Evolutionary conservation across 1,140 invertebrate genomes (phyloP).

Genomic region (Mycetomoellerius zeteki): DNA sequence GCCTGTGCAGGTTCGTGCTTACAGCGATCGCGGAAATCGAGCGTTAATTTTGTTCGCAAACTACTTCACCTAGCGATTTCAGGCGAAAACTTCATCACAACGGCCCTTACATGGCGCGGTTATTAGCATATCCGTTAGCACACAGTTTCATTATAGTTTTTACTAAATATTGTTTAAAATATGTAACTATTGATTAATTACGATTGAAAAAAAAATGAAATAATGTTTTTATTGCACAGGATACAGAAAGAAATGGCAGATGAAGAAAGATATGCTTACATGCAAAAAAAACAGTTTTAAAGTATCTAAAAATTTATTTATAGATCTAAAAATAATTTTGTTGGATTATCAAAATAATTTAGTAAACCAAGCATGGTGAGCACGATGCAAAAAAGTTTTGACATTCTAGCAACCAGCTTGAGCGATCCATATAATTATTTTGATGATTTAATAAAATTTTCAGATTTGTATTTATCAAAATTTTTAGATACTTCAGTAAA

Average conservation of each 20-base stretch:
- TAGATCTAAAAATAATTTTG: too few species aligned
- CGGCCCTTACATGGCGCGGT: constrained; percentile 4
- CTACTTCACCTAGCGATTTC: constrained; percentile 28
- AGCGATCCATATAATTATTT: too few species aligned
- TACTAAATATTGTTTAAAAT: not conserved
- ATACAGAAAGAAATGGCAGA: not conserved
- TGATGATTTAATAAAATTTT: too few species aligned
- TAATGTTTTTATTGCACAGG: not conserved
- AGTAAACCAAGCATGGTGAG: too few species aligned
- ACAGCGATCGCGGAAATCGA: constrained; percentile 51
- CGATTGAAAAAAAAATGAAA: not conserved
- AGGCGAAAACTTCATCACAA: constrained; percentile 18
- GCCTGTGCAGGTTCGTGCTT: constrained; percentile 46
- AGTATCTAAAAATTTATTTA: too few species aligned
- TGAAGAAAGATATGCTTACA: not conserved
- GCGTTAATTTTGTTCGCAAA: constrained; percentile 61
- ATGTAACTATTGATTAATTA: not conserved
- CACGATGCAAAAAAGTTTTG: too few species aligned
- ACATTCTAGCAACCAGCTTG: too few species aligned
- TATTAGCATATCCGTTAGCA: constrained; percentile 15
- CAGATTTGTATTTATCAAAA: too few species aligned
- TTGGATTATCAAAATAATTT: too few species aligned
- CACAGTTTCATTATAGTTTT: not conserved
- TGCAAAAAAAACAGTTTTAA: too few species aligned
- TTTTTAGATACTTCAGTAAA: too few species aligned